These are phyloP conservation scores for Lithobius niger DNA, from an alignment of 1,140 invertebrate species.

Conservation along the genomic window DNA sequence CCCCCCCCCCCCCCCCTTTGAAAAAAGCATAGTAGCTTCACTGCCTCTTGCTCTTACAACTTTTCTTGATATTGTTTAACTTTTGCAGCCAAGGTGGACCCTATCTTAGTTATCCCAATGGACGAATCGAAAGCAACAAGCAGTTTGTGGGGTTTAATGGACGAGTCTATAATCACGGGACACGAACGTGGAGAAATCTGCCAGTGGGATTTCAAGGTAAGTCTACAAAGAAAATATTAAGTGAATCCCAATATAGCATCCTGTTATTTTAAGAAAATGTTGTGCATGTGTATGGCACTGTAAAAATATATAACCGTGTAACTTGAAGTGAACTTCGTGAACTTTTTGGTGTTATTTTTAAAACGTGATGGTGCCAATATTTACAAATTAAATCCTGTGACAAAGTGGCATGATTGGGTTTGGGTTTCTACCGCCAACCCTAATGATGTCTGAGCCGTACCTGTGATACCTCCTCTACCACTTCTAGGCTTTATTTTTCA, in stretches of 20 bases:
- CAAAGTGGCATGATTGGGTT: no score
- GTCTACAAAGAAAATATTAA: no score
- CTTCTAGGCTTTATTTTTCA: conserved; percentile 3
- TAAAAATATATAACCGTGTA: no score
- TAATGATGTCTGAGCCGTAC: no score
- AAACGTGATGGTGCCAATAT: no score
- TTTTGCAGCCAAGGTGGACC: conserved; percentile 27
- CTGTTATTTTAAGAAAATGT: background rate
- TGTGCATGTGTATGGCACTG: no score
- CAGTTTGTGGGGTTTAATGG: conserved; percentile 79
- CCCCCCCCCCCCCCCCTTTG: no score
- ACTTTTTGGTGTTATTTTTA: no score
- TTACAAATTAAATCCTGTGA: no score
- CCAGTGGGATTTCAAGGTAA: conserved; percentile 79
- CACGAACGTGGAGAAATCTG: conserved; percentile 85
- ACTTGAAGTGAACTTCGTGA: no score
- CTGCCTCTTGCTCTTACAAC: background rate
- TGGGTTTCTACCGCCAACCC: no score
- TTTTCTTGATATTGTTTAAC: background rate
- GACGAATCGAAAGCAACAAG: conserved; percentile 65
- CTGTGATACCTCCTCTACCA: background rate
- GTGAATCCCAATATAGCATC: background rate
- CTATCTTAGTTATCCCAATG: conserved; percentile 43
- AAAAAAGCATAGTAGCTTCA: no score
- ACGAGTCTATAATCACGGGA: conserved; percentile 83